These are phyloP conservation scores for Oncorhynchus keta DNA, from an alignment of 2,113 vertebrate genomes.

Conservation along the genomic window DNA sequence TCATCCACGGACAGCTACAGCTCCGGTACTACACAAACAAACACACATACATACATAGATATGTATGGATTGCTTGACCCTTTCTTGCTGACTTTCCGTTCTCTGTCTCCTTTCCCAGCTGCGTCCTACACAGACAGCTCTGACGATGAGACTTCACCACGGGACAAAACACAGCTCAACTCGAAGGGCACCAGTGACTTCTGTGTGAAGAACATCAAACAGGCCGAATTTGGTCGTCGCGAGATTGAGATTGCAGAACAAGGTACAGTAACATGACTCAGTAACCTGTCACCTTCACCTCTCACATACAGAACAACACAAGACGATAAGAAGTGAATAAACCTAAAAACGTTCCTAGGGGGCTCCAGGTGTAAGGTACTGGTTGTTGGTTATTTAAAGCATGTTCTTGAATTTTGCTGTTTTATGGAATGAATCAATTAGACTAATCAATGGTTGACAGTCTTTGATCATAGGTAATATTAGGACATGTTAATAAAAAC, in stretches of 20 bases:
- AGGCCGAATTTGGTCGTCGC: slow-evolving; percentile 90
- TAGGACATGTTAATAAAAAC: not conserved
- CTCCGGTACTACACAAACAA: slow-evolving; percentile 74
- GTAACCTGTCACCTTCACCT: too few species aligned
- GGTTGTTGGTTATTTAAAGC: not conserved
- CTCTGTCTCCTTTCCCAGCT: slow-evolving; percentile 61
- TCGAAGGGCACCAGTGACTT: slow-evolving; percentile 92
- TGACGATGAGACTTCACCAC: slow-evolving; percentile 91
- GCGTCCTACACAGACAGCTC: slow-evolving; percentile 95
- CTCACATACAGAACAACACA: too few species aligned
- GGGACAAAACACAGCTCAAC: slow-evolving; percentile 92
- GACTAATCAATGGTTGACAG: not conserved
- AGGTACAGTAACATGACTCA: slow-evolving; percentile 66
- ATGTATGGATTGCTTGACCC: not conserved
- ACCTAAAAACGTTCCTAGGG: not conserved
- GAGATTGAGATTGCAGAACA: slow-evolving; percentile 96
- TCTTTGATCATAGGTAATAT: not conserved
- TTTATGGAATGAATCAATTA: not conserved
- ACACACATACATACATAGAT: not conserved
- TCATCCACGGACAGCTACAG: slow-evolving; percentile 96
- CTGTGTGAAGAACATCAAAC: slow-evolving; percentile 97
- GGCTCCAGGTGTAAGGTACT: not conserved
- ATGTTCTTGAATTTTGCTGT: not conserved
- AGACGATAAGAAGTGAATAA: not conserved
- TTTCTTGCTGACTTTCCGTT: not conserved